Conservation (phyloP, 1,140 invertebrate genomes). For the Drosophila quadrilineata region DNA sequence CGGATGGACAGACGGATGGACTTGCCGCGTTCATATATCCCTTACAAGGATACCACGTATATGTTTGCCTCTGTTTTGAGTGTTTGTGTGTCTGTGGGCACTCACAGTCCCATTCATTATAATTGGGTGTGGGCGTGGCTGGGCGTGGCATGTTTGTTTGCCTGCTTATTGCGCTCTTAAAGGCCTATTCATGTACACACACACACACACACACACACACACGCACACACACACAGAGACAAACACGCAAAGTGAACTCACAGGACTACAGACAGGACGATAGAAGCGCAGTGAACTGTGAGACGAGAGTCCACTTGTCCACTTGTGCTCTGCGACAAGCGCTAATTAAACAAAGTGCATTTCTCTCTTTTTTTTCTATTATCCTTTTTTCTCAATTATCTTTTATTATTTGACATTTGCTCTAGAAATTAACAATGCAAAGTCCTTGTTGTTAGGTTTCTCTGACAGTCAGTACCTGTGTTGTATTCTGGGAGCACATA, state of each 20-base stretch:
- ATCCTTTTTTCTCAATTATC: slow-evolving; percentile 4
- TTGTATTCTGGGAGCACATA: too few species aligned
- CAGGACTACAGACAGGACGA: too few species aligned
- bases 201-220: too few species aligned
- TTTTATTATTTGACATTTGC: slow-evolving; percentile 50
- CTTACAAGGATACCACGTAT: too few species aligned
- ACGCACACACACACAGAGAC: too few species aligned
- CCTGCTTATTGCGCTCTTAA: slow-evolving; percentile 37
- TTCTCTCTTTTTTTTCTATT: slow-evolving; percentile 16
- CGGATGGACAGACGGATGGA: not conserved
- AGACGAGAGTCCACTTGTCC: too few species aligned
- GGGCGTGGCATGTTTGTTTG: slow-evolving; percentile 37
- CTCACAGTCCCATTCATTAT: slow-evolving; percentile 40
- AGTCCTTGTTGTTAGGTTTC: slow-evolving; percentile 16
- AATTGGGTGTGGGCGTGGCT: slow-evolving; percentile 48
- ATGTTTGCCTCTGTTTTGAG: too few species aligned
- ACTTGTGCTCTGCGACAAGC: slow-evolving; percentile 40
- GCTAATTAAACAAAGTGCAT: slow-evolving; percentile 53
- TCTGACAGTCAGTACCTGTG: too few species aligned
- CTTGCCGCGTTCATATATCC: not conserved
- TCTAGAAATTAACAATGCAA: slow-evolving; percentile 54
- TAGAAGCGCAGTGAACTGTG: slow-evolving; percentile 7
- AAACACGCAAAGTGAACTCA: too few species aligned
- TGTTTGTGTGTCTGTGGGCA: not conserved
- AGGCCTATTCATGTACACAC: slow-evolving; percentile 61